Evolutionary conservation across 92 coral and sea anemone species (phyloP).

Genomic region (Phymanthus crucifer): DNA sequence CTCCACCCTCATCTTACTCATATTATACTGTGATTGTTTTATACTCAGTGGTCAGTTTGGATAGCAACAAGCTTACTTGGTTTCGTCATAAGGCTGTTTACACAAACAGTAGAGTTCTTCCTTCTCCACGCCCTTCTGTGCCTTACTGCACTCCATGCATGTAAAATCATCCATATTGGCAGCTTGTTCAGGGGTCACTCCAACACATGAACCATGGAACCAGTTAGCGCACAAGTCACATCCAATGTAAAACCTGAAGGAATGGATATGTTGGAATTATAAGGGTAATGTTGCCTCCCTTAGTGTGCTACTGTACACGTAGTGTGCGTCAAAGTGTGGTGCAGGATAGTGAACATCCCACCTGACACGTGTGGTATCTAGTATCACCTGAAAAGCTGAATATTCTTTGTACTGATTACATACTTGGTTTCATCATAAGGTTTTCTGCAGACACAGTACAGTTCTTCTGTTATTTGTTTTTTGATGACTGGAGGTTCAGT

Average conservation of each 20-base stretch:
- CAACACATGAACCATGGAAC: constrained; percentile 98
- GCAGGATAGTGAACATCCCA: too few relatives aligned
- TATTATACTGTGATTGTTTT: too few relatives aligned
- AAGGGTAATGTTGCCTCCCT: too few relatives aligned
- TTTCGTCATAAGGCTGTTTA: constrained; percentile 95
- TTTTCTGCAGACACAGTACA: constrained; percentile 86
- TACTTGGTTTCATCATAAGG: constrained; percentile 88
- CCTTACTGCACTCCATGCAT: constrained; percentile 83
- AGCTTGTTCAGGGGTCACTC: constrained; percentile 77
- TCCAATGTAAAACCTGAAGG: constrained; percentile 85
- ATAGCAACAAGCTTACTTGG: constrained; percentile 55
- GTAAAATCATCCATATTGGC: constrained; percentile 81
- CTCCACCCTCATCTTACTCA: too few relatives aligned
- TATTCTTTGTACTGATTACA: constrained; percentile 2
- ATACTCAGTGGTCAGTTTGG: too few relatives aligned
- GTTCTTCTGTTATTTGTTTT: constrained; percentile 57
- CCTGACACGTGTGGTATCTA: too few relatives aligned
- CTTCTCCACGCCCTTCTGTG: constrained; percentile 89
- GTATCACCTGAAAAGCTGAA: background rate
- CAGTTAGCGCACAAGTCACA: constrained; percentile 99
- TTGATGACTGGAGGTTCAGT: background rate
- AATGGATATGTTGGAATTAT: background rate
- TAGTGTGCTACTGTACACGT: too few relatives aligned
- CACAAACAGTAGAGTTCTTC: constrained; percentile 94
- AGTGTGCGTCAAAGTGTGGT: too few relatives aligned